Evolutionary conservation across 2,113 vertebrate species (phyloP).

Genomic region (Tinamus guttatus): DNA sequence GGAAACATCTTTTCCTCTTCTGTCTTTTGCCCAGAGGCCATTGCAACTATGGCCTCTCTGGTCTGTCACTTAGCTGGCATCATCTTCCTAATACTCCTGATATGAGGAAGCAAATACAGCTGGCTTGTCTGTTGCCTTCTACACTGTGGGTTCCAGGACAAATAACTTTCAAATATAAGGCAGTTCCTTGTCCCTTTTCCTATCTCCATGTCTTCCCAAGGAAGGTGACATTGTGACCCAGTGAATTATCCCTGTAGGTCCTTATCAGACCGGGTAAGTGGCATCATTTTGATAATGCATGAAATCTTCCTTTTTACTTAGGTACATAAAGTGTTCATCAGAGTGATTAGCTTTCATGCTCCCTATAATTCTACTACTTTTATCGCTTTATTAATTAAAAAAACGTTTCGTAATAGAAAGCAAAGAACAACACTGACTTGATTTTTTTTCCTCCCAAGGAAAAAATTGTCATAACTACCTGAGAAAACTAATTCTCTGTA

Average conservation of each 20-base stretch:
- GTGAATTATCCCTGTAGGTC: background rate
- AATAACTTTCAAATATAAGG: background rate
- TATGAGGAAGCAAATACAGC: background rate
- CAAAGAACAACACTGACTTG: background rate
- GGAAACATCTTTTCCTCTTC: background rate
- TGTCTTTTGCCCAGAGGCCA: background rate
- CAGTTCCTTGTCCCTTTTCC: background rate
- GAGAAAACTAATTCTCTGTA: background rate
- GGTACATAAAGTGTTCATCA: background rate
- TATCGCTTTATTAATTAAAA: background rate
- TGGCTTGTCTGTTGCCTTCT: background rate
- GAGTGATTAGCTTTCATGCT: background rate
- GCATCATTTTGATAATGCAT: background rate
- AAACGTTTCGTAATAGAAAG: background rate
- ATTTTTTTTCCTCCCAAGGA: background rate
- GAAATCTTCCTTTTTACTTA: background rate
- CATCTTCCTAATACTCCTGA: background rate
- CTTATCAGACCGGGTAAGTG: background rate
- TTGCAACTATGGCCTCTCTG: background rate
- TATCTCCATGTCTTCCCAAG: background rate
- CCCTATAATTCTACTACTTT: background rate
- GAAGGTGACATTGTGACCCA: background rate
- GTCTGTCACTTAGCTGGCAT: background rate
- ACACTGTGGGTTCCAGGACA: background rate
- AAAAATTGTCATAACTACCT: background rate